Evolutionary conservation across 2,113 vertebrate species (phyloP).

Genomic region (Osmerus eperlanus): DNA sequence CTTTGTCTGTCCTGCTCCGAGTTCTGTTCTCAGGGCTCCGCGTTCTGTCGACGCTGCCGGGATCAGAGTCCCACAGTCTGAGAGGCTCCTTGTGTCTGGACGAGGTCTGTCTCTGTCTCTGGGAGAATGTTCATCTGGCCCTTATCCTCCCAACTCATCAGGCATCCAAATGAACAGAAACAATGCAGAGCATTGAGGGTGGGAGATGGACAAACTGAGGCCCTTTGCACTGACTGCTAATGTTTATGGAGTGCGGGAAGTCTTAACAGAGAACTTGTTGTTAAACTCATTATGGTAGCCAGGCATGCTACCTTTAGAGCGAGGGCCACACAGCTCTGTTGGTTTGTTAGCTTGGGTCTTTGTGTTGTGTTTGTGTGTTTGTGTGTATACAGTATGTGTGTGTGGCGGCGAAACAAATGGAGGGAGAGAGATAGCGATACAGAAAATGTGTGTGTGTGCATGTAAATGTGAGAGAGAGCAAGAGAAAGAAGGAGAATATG

Average conservation of each 20-base stretch:
- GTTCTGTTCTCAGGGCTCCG: slow-evolving; percentile 38
- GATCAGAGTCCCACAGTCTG: slow-evolving; percentile 35
- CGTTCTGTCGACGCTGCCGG: slow-evolving; percentile 34
- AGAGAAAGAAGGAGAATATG: too few species aligned
- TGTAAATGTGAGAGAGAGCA: too few species aligned
- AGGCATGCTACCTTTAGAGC: neutral
- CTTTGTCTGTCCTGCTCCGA: slow-evolving; percentile 64
- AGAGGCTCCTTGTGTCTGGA: slow-evolving; percentile 52
- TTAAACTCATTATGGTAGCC: slow-evolving; percentile 18
- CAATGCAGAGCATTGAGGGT: slow-evolving; percentile 41
- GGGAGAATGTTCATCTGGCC: slow-evolving; percentile 42
- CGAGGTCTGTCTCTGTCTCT: slow-evolving; percentile 36
- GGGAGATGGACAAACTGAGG: slow-evolving; percentile 16
- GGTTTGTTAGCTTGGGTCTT: neutral
- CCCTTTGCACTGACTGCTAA: slow-evolving; percentile 21
- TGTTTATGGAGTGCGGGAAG: slow-evolving; percentile 6
- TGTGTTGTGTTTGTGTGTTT: neutral
- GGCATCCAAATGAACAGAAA: slow-evolving; percentile 37
- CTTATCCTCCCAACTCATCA: slow-evolving; percentile 32
- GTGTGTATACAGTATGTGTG: neutral
- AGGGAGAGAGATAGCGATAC: too few species aligned
- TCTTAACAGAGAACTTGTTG: slow-evolving; percentile 1
- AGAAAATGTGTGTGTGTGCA: neutral
- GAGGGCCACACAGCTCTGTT: neutral
- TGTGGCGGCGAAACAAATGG: neutral